These are phyloP conservation scores for Chiroxiphia lanceolata DNA, from an alignment of 2,797 vertebrate species.

Conservation along the genomic window DNA sequence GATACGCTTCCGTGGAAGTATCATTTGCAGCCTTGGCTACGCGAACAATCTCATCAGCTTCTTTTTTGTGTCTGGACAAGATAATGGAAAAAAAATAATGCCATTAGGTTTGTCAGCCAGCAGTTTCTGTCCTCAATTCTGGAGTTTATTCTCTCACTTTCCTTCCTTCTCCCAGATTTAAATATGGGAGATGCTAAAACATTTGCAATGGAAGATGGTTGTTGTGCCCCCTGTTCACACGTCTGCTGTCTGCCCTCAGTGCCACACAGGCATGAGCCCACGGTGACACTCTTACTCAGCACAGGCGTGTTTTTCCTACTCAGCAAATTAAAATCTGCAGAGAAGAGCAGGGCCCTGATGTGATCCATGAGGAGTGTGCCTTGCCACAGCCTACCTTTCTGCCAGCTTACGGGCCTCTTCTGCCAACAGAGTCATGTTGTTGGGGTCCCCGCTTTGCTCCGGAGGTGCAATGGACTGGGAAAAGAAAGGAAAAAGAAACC, in stretches of 20 bases:
- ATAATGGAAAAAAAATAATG: neutral
- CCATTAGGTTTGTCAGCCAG: neutral
- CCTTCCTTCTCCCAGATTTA: neutral
- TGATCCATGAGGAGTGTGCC: fast-evolving
- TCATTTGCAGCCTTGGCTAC: conserved; percentile 91
- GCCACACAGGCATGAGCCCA: neutral
- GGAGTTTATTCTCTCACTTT: neutral
- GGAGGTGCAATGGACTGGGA: conserved; percentile 87
- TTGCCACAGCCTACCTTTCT: conserved; percentile 81
- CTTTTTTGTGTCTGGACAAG: conserved; percentile 86
- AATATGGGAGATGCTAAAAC: neutral
- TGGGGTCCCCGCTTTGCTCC: conserved; percentile 84
- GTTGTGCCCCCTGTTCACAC: fast-evolving
- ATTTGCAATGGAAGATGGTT: neutral
- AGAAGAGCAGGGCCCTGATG: neutral
- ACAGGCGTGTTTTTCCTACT: fast-evolving
- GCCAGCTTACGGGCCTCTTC: conserved; percentile 92
- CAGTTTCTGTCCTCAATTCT: neutral
- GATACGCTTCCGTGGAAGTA: conserved; percentile 90
- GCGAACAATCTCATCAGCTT: conserved; percentile 92
- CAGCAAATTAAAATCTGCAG: neutral
- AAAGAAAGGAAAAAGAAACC: neutral
- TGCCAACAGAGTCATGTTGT: conserved; percentile 95
- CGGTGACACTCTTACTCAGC: neutral
- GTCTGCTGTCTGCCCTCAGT: neutral